Evolutionary conservation across 2,888 invertebrate genomes (phyloP).

Genomic region (Cantharis rufa): DNA sequence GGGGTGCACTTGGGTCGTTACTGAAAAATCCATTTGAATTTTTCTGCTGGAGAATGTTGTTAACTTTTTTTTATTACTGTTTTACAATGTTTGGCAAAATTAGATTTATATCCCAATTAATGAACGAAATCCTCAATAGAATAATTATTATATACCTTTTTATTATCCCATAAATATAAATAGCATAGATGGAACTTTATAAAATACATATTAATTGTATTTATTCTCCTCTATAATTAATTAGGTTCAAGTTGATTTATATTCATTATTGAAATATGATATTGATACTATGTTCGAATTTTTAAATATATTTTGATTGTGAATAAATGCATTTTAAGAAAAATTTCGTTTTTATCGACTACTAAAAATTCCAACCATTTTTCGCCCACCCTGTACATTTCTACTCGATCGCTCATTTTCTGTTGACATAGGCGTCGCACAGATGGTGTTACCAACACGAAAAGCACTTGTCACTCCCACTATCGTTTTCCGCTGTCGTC

Average conservation of each 20-base stretch:
- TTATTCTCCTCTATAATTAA: constrained; percentile 29
- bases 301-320: constrained; percentile 35
- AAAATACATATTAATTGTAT: constrained; percentile 27
- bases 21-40: neutral
- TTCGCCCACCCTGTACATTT: neutral
- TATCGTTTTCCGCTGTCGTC: neutral
- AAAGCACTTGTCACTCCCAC: neutral
- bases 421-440: neutral
- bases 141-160: constrained; percentile 30
- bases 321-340: constrained; percentile 34
- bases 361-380: neutral
- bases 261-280: constrained; percentile 34
- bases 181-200: constrained; percentile 30
- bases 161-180: constrained; percentile 31
- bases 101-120: constrained; percentile 16
- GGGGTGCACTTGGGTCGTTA: neutral
- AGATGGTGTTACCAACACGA: constrained; percentile 12
- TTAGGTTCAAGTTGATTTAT: constrained; percentile 38
- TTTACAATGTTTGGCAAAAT: constrained; percentile 13
- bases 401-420: neutral
- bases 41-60: neutral
- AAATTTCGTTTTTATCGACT: neutral
- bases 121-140: constrained; percentile 14
- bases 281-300: constrained; percentile 33
- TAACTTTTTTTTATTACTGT: constrained; percentile 10